These are phyloP conservation scores for Saimiri boliviensis DNA, from an alignment of 2,113 vertebrate species.

Conservation along the genomic window DNA sequence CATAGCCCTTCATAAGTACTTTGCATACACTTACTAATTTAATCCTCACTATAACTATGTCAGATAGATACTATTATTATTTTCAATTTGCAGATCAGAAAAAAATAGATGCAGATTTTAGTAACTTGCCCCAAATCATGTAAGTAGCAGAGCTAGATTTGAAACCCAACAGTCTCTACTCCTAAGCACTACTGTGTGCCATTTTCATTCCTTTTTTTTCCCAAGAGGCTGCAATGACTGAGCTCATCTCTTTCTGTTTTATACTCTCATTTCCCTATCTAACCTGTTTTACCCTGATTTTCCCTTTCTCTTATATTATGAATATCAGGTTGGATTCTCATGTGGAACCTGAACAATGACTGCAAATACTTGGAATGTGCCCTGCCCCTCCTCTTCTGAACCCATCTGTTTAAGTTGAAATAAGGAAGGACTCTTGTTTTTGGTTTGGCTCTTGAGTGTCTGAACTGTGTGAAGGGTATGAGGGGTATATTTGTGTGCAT, in stretches of 20 bases:
- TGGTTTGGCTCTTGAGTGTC: neutral
- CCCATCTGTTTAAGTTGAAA: neutral
- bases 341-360: neutral
- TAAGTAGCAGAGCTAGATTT: neutral
- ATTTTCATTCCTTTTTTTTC: neutral
- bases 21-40: neutral
- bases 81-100: neutral
- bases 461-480: neutral
- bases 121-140: neutral
- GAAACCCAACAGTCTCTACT: neutral
- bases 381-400: neutral
- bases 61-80: neutral
- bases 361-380: neutral
- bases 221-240: neutral
- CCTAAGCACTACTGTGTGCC: neutral
- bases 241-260: neutral
- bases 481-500: neutral
- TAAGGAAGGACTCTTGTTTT: neutral
- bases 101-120: neutral
- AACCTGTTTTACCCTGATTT: neutral
- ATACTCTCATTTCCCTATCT: neutral
- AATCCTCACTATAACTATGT: neutral
- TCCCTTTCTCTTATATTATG: neutral
- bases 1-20: neutral
- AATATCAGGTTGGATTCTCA: neutral